Conservation (phyloP, 2,888 invertebrate species). For the Aphidoletes aphidimyza region DNA sequence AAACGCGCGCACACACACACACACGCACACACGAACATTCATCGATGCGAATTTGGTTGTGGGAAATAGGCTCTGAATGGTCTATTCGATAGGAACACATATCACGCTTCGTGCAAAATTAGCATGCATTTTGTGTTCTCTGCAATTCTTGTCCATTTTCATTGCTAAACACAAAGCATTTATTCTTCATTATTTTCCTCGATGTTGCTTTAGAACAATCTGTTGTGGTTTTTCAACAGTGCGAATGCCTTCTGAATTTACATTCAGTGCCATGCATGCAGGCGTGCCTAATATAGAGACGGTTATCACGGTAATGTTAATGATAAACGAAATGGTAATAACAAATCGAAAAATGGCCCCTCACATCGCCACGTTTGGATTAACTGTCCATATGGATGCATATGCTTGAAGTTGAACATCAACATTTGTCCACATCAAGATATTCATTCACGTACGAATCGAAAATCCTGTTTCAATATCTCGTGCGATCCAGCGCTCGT, state of each 20-base stretch:
- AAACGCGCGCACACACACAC: neutral
- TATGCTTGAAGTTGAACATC: no score
- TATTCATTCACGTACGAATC: constrained; percentile 3
- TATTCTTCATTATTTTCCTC: constrained; percentile 20
- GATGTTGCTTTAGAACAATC: constrained; percentile 9
- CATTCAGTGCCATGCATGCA: neutral
- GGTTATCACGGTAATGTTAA: constrained; percentile 8
- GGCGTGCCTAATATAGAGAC: neutral
- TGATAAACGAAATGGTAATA: neutral
- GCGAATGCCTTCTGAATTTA: neutral
- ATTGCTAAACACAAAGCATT: constrained; percentile 25
- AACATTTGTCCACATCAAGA: neutral
- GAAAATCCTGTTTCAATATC: neutral
- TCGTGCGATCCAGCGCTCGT: neutral
- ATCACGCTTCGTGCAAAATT: neutral
- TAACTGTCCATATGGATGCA: no score
- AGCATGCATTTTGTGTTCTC: constrained; percentile 36
- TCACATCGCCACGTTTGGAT: no score
- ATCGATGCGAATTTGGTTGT: neutral
- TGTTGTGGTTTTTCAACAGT: constrained; percentile 5
- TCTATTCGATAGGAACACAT: neutral
- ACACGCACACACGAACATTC: neutral
- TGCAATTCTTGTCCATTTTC: constrained; percentile 42
- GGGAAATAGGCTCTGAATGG: constrained; percentile 12
- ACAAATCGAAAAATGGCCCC: constrained; percentile 21